Conservation (phyloP, 2,888 invertebrate species). For the Charanyca ferruginea region DNA sequence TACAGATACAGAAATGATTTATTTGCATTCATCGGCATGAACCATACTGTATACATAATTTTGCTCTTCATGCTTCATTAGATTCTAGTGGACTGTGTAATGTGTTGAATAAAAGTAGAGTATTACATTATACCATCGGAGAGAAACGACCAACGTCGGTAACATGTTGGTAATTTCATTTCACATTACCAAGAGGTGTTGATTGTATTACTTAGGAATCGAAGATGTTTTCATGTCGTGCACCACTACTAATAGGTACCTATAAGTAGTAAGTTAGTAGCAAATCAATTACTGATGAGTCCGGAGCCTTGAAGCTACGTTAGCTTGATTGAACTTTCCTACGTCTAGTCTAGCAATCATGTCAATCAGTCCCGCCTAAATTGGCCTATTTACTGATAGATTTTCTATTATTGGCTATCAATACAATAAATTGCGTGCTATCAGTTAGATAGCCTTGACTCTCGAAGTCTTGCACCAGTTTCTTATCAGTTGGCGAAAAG, state of each 20-base stretch:
- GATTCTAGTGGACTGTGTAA: conserved; percentile 29
- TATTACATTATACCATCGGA: conserved; percentile 3
- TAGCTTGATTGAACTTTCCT: conserved; percentile 60
- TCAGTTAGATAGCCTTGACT: conserved; percentile 58
- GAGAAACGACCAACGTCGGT: conserved; percentile 11
- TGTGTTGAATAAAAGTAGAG: conserved; percentile 24
- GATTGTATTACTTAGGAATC: conserved; percentile 18
- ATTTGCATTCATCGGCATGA: conserved; percentile 9
- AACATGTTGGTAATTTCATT: conserved; percentile 7
- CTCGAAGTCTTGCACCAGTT: conserved; percentile 45
- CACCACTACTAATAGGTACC: neutral
- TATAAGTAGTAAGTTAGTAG: conserved; percentile 4
- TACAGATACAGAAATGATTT: conserved; percentile 27
- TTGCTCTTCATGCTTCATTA: conserved; percentile 21
- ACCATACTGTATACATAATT: conserved; percentile 36
- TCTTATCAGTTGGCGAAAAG: conserved; percentile 71
- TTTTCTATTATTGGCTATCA: conserved; percentile 62
- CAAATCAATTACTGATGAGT: conserved; percentile 47
- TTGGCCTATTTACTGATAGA: conserved; percentile 63
- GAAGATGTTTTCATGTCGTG: conserved; percentile 10
- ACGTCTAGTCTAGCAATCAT: conserved; percentile 58
- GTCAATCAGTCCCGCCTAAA: conserved; percentile 63
- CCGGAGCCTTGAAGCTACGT: conserved; percentile 54
- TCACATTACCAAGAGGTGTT: conserved; percentile 17
- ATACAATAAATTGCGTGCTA: conserved; percentile 62